A percentile compares a stretch with the other conserved stretches of the same genome.
Evolutionary conservation across 2,888 invertebrate genomes (phyloP).

Genomic region (Gerosis bhagava): DNA sequence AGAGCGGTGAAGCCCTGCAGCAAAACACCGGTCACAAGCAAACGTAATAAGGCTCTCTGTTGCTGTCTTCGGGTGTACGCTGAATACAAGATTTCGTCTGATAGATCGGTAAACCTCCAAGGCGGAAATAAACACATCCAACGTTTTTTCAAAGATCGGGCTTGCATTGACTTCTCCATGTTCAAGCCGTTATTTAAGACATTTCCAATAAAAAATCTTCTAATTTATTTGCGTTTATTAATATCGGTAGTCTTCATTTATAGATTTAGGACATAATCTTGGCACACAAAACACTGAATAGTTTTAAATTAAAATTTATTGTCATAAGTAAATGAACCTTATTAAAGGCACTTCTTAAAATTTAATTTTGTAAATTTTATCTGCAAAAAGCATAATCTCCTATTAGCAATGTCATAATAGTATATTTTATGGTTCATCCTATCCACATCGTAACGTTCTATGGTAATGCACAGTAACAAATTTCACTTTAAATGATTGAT

Average conservation of each 20-base stretch:
- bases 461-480: no score
- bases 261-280: no score
- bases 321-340: no score
- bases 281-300: no score
- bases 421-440: no score
- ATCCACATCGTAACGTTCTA: no score
- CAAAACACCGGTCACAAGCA: conserved; percentile 58
- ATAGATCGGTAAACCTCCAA: conserved; percentile 62
- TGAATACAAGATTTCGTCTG: conserved; percentile 65
- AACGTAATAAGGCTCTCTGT: conserved; percentile 63
- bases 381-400: no score
- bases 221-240: neutral
- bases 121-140: conserved; percentile 58
- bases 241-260: neutral
- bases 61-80: conserved; percentile 67
- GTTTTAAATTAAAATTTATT: no score
- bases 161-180: conserved; percentile 60
- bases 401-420: no score
- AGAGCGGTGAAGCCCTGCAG: conserved; percentile 60
- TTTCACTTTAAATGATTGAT: no score
- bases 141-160: conserved; percentile 47
- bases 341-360: no score
- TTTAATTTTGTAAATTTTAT: no score
- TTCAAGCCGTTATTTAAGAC: conserved; percentile 32
- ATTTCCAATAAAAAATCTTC: conserved; percentile 27